phyloP scores from a whole-genome alignment of 2,888 invertebrate genomes.

The Gryllus longicercus region DNA sequence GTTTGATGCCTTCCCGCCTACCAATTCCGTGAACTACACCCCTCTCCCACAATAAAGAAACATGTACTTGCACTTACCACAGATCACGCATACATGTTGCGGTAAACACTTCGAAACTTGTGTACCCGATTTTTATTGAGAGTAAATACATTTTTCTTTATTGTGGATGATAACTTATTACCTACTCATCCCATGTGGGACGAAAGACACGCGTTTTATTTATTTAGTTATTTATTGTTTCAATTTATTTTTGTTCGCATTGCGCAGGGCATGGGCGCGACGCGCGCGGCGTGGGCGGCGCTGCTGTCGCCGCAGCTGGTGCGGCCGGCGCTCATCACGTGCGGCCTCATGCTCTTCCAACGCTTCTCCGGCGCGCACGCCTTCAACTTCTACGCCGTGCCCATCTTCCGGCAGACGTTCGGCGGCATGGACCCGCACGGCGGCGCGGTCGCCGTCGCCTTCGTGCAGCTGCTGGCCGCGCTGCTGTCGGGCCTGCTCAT shows the following conservation, averaged over 20 bases:
- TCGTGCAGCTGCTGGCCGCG: constrained; percentile 81
- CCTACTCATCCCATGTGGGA: no score
- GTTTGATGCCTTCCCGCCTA: no score
- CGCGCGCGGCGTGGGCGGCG: constrained; percentile 35
- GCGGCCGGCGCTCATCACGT: constrained; percentile 75
- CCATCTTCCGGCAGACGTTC: constrained; percentile 81
- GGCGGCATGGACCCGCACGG: constrained; percentile 77
- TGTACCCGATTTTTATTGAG: no score
- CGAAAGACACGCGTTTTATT: no score
- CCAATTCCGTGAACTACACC: no score
- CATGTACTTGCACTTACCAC: no score
- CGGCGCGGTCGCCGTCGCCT: constrained; percentile 80
- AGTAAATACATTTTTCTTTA: no score
- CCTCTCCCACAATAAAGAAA: no score
- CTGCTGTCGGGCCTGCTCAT: constrained; percentile 75
- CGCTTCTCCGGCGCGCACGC: constrained; percentile 75
- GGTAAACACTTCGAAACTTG: no score
- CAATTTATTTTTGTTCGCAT: neutral
- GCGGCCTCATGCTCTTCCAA: constrained; percentile 86
- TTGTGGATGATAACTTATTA: no score
- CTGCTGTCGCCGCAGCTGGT: constrained; percentile 48
- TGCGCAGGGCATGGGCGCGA: constrained; percentile 26
- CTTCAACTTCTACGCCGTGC: constrained; percentile 80
- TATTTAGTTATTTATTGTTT: no score
- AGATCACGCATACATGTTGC: no score